Evolutionary conservation across 2,113 vertebrate genomes (phyloP), one percentile per base, ranked within the genome.

Genomic region (Etheostoma spectabile): DNA sequence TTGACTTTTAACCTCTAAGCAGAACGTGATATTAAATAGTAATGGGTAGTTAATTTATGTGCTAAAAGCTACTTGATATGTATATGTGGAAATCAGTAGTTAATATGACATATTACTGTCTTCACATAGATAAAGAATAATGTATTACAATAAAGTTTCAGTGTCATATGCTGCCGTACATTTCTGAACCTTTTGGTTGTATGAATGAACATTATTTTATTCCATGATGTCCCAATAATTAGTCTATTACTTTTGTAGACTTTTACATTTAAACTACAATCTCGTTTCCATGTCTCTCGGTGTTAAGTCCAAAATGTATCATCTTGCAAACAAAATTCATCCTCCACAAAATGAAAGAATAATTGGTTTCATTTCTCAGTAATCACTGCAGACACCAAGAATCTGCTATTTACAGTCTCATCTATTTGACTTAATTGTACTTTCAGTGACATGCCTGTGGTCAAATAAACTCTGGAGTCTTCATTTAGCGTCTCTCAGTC

Each of bases 371-470:
- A 66, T 87, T 75, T 82, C 71, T 73, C 57, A 16, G 63, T 66
- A 64, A 80, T 86, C 51, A 64, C 57, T 33, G 22, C 33, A 45
- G 82, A 75, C 73, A 71, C 80, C 78, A 82, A 62, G 42, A 77
- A 75, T 80, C 82, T 86, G 52, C 62, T 48, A 79, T 77, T 86
- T 86, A 83, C 70, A 88, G 75, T 76, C 74, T 79, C 61, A 56
- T 86, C 79, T 53, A 70, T 85, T 83, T 63, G 66, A 83, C 80
- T 85, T 85, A 85, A 89, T 88, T 91, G 70, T 80, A 80, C 80
- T 83, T 81, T 82, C 62, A 85, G 85, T 74, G 81, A 85, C 74
- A 72, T 83, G 85, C 75, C 62, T 91, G 90, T 86, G 91, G 87
- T 91, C 35, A 80, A 80, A 89, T 33, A 77, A 74, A 67, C 66